Evolutionary conservation across 2,113 vertebrate genomes (phyloP), one percentile per base, ranked within the genome.

Genomic region (Dromiciops gliroides): DNA sequence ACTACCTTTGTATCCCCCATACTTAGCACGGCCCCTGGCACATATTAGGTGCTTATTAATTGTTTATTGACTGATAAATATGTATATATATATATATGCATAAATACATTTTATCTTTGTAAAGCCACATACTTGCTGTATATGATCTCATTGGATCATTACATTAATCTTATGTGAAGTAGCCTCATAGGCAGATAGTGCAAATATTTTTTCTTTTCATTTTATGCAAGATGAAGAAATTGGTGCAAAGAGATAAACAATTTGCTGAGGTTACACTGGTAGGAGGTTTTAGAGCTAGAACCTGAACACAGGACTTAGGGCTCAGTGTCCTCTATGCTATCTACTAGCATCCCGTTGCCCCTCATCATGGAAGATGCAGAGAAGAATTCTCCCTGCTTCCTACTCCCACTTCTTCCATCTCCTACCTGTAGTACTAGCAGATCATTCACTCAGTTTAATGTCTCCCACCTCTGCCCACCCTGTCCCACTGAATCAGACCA

Each of bases 321-420:
- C 14, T n/a, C 60, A n/a, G 37, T 0, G 60, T n/a, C 60, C 37
- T n/a, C 16, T n/a, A n/a, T n/a, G 31, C 4, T 67, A 37, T 67
- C 12, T 3, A 37, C 56, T 75, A 16, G 37, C 16, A n/a, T n/a
- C n/a, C n/a, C 11, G 2, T 75, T 19, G 4, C 6, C 37, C n/a
- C 14, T n/a, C 60, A 75, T n/a, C 37, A 19, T 75, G 60, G 60
- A 75, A 75, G 14, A 75, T 75, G 14, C 37, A 16, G 60, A 37
- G 37, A 67, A 16, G 14, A n/a, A 75, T n/a, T 75, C 60, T 75
- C 60, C 16, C 26, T 51, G 51, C 23, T 51, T 47, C 24, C 60
- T 51, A 51, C 51, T 92, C 75, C 89, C 93, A 90, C 22, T 26
- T 88, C 50, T 91, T n/a, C 53, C n/a, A 25, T 52, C 48, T 94